phyloP scores from a whole-genome alignment of 1,140 invertebrate species.

The Drosophila parabipectinata region DNA sequence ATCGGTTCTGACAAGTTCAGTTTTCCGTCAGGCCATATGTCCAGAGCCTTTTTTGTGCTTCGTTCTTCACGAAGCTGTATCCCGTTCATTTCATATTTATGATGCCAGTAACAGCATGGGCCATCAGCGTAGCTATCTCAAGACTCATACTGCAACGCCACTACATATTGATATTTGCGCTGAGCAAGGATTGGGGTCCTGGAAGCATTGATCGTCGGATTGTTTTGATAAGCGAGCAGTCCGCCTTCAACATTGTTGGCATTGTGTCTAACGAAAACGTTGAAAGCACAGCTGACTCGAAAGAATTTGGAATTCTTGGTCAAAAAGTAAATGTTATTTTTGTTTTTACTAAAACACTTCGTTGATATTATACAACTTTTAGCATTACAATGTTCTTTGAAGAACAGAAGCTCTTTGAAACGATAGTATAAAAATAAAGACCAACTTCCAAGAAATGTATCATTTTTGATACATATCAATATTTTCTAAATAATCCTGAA shows the following conservation, averaged over 20 bases:
- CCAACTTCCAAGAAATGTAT: background rate
- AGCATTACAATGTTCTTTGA: background rate
- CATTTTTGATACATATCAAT: too few relatives aligned
- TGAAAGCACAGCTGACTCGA: constrained; percentile 17
- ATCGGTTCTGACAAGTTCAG: constrained; percentile 94
- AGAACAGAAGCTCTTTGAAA: background rate
- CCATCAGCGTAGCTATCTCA: constrained; percentile 89
- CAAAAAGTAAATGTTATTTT: background rate
- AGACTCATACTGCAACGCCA: constrained; percentile 90
- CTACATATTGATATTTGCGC: constrained; percentile 93
- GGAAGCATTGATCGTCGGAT: constrained; percentile 88
- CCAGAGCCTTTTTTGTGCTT: constrained; percentile 91
- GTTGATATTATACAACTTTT: constrained; percentile 14
- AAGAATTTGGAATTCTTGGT: too few relatives aligned
- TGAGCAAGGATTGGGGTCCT: constrained; percentile 90
- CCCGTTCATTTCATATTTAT: constrained; percentile 87
- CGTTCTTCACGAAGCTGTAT: constrained; percentile 88
- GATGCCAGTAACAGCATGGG: constrained; percentile 90
- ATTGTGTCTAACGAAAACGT: constrained; percentile 46
- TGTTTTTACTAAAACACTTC: constrained; percentile 11
- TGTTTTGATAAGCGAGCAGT: constrained; percentile 87
- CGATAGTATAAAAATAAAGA: background rate
- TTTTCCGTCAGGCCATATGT: constrained; percentile 98
- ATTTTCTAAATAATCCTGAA: too few relatives aligned
- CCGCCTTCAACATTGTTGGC: constrained; percentile 40